Base-by-base conservation (phyloP, 2,888 invertebrate genomes). In the Boloria selene region DNA sequence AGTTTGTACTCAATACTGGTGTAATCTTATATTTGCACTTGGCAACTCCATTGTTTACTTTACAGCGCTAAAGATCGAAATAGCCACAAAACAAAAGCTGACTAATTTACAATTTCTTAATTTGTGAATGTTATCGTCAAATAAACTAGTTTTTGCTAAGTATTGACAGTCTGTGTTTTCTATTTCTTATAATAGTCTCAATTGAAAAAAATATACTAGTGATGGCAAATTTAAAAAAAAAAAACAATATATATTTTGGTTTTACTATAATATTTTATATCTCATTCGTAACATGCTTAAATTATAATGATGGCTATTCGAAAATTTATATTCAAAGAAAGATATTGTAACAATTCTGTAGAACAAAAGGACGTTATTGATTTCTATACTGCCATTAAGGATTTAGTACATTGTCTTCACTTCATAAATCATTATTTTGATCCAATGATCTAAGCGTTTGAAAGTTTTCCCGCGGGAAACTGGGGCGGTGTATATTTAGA, bases 401-500 rank as follows among this genome's bases (percentile, higher is more conserved):
- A 38, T 45, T 56, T 26, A 56, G 45, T 45, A 56, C 45, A 56
- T 22, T 26, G n/a, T n/a, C 45, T 56, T 13, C n/a, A 31, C 26
- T 31, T 44, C 38, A 42, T 56, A 56, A 63, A 56, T 64, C 42
- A 26, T 63, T 38, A 42, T 66, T 22, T 51, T 44, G 51, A 60
- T 61, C 22, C 42, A 52, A 31, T 61, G 55, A 44, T 64, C 58
- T 56, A 31, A 54, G 60, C 49, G n/a, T n/a, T n/a, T n/a, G n/a
- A 55, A 60, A 70, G 55, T 66, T 59, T 63, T 59, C 66, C 51
- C 51, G 47, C 53, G 54, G 65, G 38, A 53, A 71, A 71, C 66
- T 68, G 61, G 72, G 71, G 50, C 72, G 64, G 3, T 58, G 47
- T 68, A 71, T 66, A 72, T 71, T 68, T 72, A 72, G 70, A 62